phyloP scores from a whole-genome alignment of 2,888 invertebrate genomes.

The Cheiracanthium punctorium region DNA sequence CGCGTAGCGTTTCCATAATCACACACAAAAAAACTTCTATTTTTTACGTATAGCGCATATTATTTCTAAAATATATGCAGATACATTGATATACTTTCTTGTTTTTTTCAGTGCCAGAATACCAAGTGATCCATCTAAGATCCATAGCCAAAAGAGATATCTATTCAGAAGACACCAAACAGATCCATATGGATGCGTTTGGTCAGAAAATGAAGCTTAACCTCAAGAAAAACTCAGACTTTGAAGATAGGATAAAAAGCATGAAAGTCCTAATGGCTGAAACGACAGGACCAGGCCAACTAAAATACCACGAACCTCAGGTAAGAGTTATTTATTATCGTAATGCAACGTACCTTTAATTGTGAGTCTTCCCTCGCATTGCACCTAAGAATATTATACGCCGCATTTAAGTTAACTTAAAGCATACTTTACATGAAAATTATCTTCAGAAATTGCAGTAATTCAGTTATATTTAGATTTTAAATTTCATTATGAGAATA shows the following conservation, averaged over 20 bases:
- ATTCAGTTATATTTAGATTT: too few relatives aligned
- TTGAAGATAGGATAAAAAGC: conserved; percentile 83
- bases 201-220: conserved; percentile 85
- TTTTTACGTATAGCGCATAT: too few relatives aligned
- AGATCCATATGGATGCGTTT: conserved; percentile 86
- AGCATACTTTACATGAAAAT: too few relatives aligned
- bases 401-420: too few relatives aligned
- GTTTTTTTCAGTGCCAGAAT: conserved; percentile 83
- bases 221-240: conserved; percentile 85
- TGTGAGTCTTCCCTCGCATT: too few relatives aligned
- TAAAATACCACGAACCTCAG: conserved; percentile 71
- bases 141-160: conserved; percentile 72
- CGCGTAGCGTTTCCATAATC: too few relatives aligned
- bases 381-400: too few relatives aligned
- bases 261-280: conserved; percentile 88
- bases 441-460: too few relatives aligned
- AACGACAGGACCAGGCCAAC: conserved; percentile 74
- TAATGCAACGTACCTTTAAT: too few relatives aligned
- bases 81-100: not conserved
- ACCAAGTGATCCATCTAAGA: conserved; percentile 86
- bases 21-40: too few relatives aligned
- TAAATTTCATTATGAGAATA: too few relatives aligned
- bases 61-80: too few relatives aligned
- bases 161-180: conserved; percentile 49
- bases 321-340: not conserved